Evolutionary conservation across 2,888 invertebrate species (phyloP), one percentile per base, ranked within the genome.

Genomic region (Lithophane leautieri): DNA sequence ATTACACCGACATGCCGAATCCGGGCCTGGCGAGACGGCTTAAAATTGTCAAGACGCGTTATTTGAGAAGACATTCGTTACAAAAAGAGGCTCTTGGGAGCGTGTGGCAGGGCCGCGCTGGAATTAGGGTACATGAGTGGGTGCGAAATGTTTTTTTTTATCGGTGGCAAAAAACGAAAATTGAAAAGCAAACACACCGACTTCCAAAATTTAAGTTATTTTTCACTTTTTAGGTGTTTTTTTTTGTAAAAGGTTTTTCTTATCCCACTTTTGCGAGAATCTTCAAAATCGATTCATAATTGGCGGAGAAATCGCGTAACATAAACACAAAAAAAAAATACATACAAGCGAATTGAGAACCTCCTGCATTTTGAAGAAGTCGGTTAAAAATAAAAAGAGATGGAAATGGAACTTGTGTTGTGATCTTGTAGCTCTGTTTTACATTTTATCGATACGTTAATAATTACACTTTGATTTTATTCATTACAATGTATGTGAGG

Each of bases 31-130:
- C 71, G 70, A 52, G 72, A 81, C 81, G 81, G 86, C 89, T 90
- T 87, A 83, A 91, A 90, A 89, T 87, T 90, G 89, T 90, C 89
- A 90, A 84, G 86, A 85, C 79, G 81, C 85, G 87, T 89, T 90
- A 89, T 89, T 91, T 88, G 84, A 89, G 89, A 82, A 83, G 84
- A 88, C 87, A 87, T 88, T 81, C 74, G 85, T 80, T 70, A 87
- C 86, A 88, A 90, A 91, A 91, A 91, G 88, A 88, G 88, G 68
- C 86, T 82, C 85, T 50, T 66, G 84, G 81, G 87, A 71, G 80
- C 76, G 58, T 61, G 70, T 44, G 61, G 22, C 79, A 79, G 87
- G 78, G 74, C 65, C 78, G 87, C 73, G 83, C 52, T 19, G 67
- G 42, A 61, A 28, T 40, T 69, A 65, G 47, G 71, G 56, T 73